A percentile compares a stretch with the other conserved stretches of the same genome.
These are phyloP conservation scores for Theristus sp. DNA, from an alignment of 2,888 invertebrate genomes.

Conservation along the genomic window DNA sequence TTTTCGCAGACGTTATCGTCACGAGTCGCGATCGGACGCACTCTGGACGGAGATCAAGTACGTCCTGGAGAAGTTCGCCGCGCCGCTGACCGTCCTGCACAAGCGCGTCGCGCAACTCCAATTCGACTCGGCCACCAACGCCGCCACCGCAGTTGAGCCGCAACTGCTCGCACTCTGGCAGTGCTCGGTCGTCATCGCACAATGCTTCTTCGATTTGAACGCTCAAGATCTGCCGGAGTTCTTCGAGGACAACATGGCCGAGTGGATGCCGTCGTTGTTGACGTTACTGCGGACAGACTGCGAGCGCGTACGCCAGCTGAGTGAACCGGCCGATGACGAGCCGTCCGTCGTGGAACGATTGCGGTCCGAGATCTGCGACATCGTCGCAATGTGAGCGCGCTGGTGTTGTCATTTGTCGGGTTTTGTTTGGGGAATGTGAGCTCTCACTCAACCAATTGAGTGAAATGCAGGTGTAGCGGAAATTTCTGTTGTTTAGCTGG, in stretches of 20 bases:
- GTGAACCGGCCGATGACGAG: slow-evolving; percentile 50
- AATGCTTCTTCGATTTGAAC: slow-evolving; percentile 90
- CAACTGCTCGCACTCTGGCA: neutral
- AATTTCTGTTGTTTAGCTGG: too few species aligned
- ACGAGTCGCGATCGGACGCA: slow-evolving; percentile 79
- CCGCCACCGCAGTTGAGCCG: too few species aligned
- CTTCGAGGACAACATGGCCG: slow-evolving; percentile 82
- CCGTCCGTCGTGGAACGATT: slow-evolving; percentile 72
- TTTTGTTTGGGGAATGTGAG: too few species aligned
- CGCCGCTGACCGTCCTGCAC: slow-evolving; percentile 65
- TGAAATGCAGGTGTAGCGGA: too few species aligned
- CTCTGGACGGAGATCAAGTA: slow-evolving; percentile 93
- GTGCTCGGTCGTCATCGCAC: slow-evolving; percentile 46
- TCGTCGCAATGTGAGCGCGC: slow-evolving; percentile 60
- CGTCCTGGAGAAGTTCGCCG: slow-evolving; percentile 74
- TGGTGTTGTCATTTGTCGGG: too few species aligned
- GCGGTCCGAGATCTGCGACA: slow-evolving; percentile 87
- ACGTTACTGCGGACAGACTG: slow-evolving; percentile 45
- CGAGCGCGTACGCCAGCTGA: slow-evolving; percentile 6
- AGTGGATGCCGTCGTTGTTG: slow-evolving; percentile 83
- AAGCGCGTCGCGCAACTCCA: neutral
- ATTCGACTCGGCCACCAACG: too few species aligned
- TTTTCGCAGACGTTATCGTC: slow-evolving; percentile 42
- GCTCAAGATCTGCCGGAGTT: slow-evolving; percentile 95
- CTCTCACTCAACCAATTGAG: too few species aligned